A percentile compares a stretch with the other conserved stretches of the same genome.
phyloP scores from a whole-genome alignment of 2,113 vertebrate genomes.

The Fukomys damarensis region DNA sequence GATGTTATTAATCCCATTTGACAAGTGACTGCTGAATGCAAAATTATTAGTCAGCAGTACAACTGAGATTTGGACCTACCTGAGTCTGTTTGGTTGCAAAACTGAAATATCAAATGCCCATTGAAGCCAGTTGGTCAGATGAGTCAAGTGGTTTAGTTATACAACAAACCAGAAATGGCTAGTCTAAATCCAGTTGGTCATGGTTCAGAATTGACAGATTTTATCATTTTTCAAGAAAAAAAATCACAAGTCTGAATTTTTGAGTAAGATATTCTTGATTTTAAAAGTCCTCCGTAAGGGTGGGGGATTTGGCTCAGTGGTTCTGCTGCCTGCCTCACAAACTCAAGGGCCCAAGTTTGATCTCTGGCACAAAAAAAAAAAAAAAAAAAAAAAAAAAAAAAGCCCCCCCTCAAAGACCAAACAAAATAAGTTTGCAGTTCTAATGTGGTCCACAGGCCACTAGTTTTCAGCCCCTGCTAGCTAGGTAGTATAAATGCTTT shows the following conservation, averaged over 20 bases:
- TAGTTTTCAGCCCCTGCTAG: background rate
- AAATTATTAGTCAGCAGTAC: background rate
- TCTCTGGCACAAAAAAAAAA: too few relatives aligned
- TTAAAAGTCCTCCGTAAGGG: background rate
- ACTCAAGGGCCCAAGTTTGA: too few relatives aligned
- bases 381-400: too few relatives aligned
- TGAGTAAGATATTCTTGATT: background rate
- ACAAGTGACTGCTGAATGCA: background rate
- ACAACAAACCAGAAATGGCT: conserved; percentile 13
- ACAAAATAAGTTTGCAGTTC: background rate
- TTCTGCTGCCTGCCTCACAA: too few relatives aligned
- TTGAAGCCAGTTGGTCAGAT: background rate
- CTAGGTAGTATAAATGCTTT: background rate
- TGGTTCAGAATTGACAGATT: background rate
- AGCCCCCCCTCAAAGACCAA: background rate
- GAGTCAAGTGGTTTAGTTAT: background rate
- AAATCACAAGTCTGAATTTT: conserved; percentile 13
- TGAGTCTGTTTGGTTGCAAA: background rate
- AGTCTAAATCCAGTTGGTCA: background rate
- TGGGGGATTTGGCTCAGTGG: too few relatives aligned
- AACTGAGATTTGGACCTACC: background rate
- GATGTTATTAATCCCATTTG: background rate
- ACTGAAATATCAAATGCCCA: background rate
- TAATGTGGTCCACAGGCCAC: background rate
- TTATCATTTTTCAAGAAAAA: conserved; percentile 39